phyloP scores from a whole-genome alignment of 2,888 invertebrate species.

The Cataglyphis cursor region DNA sequence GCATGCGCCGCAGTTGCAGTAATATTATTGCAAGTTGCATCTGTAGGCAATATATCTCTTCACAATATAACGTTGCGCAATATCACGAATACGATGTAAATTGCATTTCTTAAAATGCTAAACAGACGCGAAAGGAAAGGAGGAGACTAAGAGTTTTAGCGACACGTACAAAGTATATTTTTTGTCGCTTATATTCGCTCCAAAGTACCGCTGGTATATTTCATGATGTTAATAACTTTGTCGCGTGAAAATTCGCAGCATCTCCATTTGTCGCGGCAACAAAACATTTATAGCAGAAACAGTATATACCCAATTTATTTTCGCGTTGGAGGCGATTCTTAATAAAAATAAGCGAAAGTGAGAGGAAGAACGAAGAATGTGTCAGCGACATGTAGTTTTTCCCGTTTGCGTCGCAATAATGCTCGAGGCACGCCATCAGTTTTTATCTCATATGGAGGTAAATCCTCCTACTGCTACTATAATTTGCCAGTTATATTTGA shows the following conservation, averaged over 20 bases:
- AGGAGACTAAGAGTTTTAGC: constrained; percentile 40
- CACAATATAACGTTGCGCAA: constrained; percentile 44
- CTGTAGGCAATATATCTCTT: constrained; percentile 43
- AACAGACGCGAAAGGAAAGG: constrained; percentile 35
- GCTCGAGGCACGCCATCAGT: constrained; percentile 65
- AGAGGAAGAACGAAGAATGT: constrained; percentile 17
- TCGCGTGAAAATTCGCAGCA: constrained; percentile 28
- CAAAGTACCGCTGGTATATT: constrained; percentile 30
- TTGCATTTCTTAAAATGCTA: constrained; percentile 54
- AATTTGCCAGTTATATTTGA: constrained; percentile 62
- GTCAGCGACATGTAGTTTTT: constrained; percentile 46
- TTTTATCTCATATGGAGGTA: constrained; percentile 76
- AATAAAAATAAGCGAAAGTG: constrained; percentile 44
- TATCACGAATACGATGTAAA: constrained; percentile 41
- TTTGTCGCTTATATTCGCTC: constrained; percentile 37
- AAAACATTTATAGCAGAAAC: constrained; percentile 23
- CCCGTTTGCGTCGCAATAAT: constrained; percentile 73
- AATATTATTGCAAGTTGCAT: constrained; percentile 49
- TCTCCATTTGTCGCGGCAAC: constrained; percentile 14
- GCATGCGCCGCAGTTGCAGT: constrained; percentile 16
- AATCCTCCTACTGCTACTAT: constrained; percentile 51
- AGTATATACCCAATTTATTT: constrained; percentile 46
- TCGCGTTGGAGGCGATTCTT: constrained; percentile 2
- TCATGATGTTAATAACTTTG: constrained; percentile 47
- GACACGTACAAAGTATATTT: constrained; percentile 45